Percentiles rank a stretch among this genome's conserved stretches.
phyloP scores from a whole-genome alignment of 1,140 invertebrate genomes.

The Drosophila gunungcola region DNA sequence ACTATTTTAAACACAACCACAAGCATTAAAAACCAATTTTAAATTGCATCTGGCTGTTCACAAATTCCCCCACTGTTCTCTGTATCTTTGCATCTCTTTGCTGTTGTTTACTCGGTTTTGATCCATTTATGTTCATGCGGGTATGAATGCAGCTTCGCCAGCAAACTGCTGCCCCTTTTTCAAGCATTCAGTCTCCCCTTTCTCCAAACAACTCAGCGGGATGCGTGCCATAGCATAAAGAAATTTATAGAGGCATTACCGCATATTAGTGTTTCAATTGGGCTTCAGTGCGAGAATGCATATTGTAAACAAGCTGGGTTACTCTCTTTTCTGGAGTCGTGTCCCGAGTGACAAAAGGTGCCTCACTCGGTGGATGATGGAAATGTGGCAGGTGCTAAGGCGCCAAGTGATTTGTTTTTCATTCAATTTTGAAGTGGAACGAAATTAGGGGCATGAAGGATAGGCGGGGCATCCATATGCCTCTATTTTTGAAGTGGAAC shows the following conservation, averaged over 20 bases:
- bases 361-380: conserved; percentile 27
- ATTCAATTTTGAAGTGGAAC: conserved; percentile 13
- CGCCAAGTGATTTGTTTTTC: conserved; percentile 48
- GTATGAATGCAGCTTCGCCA: conserved; percentile 22
- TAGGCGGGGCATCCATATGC: conserved; percentile 1
- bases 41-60: neutral
- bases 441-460: neutral
- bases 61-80: conserved; percentile 9
- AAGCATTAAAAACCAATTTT: conserved; percentile 5
- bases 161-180: conserved; percentile 13
- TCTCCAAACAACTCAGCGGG: conserved; percentile 14
- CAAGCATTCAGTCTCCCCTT: conserved; percentile 6
- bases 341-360: conserved; percentile 25
- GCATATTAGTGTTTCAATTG: conserved; percentile 45
- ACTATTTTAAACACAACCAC: neutral
- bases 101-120: conserved; percentile 53
- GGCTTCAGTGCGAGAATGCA: conserved; percentile 32
- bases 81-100: conserved; percentile 10
- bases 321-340: neutral
- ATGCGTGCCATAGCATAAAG: conserved; percentile 52
- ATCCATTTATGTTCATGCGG: conserved; percentile 55
- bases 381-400: conserved; percentile 51
- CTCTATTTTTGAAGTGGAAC: conserved; percentile 49
- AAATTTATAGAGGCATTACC: conserved; percentile 60
- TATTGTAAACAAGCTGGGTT: conserved; percentile 51